Evolutionary conservation across 2,888 invertebrate genomes (phyloP).

Genomic region (Harpagoxenus sublaevis): DNA sequence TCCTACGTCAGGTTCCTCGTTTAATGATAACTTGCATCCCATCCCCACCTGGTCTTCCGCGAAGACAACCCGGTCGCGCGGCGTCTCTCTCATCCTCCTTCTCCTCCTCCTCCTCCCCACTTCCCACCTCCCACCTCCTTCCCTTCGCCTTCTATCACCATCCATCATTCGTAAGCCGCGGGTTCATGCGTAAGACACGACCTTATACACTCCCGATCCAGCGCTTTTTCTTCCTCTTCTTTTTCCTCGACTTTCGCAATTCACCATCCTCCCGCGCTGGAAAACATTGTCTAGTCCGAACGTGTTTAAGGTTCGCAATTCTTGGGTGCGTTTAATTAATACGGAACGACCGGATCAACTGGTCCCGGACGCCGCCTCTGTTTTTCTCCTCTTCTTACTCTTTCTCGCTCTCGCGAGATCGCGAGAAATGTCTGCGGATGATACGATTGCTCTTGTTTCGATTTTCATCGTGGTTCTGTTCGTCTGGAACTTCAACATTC

Average conservation of each 20-base stretch:
- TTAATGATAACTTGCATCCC: conserved; percentile 73
- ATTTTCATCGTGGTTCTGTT: conserved; percentile 28
- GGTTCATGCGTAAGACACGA: conserved; percentile 72
- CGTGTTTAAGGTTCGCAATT: conserved; percentile 70
- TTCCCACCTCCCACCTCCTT: conserved; percentile 18
- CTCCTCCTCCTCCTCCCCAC: conserved; percentile 34
- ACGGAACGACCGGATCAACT: conserved; percentile 74
- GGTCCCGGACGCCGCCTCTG: conserved; percentile 62
- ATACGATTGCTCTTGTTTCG: conserved; percentile 18
- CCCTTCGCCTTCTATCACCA: conserved; percentile 60
- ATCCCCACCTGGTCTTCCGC: conserved; percentile 7
- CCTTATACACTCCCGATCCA: conserved; percentile 68
- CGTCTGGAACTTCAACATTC: conserved; percentile 20
- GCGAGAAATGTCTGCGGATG: conserved; percentile 22
- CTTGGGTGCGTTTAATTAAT: conserved; percentile 72
- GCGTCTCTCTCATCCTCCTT: conserved; percentile 8
- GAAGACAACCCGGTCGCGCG: conserved; percentile 30
- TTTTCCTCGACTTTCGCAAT: conserved; percentile 63
- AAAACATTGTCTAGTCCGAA: conserved; percentile 71
- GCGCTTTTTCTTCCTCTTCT: conserved; percentile 35
- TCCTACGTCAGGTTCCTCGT: conserved; percentile 74
- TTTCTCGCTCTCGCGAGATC: conserved; percentile 23
- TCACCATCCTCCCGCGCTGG: conserved; percentile 74
- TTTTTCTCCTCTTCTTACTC: conserved; percentile 37
- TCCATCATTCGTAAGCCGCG: conserved; percentile 76